phyloP scores from a whole-genome alignment of 2,888 invertebrate species.

The Deilephila elpenor region DNA sequence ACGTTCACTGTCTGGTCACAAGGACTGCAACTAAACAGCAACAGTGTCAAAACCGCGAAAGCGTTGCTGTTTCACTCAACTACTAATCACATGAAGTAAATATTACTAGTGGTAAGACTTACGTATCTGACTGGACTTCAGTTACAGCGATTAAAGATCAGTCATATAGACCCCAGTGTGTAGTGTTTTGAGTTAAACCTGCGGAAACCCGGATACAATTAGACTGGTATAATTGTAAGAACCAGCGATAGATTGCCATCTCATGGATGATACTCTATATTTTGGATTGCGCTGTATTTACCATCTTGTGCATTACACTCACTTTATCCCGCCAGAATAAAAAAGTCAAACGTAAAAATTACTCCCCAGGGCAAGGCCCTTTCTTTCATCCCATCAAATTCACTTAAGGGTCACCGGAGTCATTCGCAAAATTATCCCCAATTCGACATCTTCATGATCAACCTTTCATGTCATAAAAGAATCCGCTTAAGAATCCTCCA shows the following conservation, averaged over 20 bases:
- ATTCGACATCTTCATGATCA: slow-evolving; percentile 53
- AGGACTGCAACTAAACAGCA: neutral
- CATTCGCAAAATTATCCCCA: slow-evolving; percentile 44
- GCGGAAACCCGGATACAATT: no score
- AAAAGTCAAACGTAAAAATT: slow-evolving; percentile 13
- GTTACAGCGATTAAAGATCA: no score
- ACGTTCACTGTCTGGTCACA: neutral
- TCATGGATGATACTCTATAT: no score
- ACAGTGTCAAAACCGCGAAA: slow-evolving; percentile 6
- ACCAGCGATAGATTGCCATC: no score
- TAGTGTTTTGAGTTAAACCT: no score
- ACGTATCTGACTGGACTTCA: no score
- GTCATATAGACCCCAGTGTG: no score
- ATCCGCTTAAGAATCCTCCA: slow-evolving; percentile 66
- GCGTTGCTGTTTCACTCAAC: neutral
- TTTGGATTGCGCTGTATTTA: no score
- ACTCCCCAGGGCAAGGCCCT: slow-evolving; percentile 33
- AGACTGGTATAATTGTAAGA: no score
- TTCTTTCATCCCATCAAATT: slow-evolving; percentile 32
- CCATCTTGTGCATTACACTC: no score
- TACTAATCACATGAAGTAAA: slow-evolving; percentile 29
- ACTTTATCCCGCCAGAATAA: no score
- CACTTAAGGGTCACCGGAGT: slow-evolving; percentile 35
- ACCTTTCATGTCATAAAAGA: slow-evolving; percentile 65
- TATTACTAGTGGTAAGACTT: neutral